Percentiles rank a stretch among this genome's conserved stretches.
These are phyloP conservation scores for Chrysolina americana DNA, from an alignment of 2,888 invertebrate genomes.

Conservation along the genomic window DNA sequence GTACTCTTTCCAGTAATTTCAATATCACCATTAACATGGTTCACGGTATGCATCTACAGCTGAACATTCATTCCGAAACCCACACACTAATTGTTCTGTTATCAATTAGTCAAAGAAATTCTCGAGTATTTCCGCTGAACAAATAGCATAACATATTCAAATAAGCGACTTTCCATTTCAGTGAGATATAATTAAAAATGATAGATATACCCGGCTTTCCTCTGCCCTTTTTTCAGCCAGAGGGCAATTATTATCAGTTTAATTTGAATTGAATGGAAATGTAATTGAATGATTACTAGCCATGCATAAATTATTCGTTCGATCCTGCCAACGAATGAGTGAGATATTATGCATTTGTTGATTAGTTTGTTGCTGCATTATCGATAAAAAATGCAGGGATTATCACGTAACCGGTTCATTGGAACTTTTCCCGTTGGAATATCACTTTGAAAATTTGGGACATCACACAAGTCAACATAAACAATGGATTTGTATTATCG, in stretches of 20 bases:
- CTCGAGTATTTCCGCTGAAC: constrained; percentile 43
- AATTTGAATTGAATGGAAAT: constrained; percentile 36
- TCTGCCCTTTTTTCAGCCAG: constrained; percentile 33
- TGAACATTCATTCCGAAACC: constrained; percentile 5
- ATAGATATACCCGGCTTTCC: constrained; percentile 48
- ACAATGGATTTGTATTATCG: too few relatives aligned
- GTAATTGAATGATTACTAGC: constrained; percentile 33
- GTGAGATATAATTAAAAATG: constrained; percentile 49
- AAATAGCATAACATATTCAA: constrained; percentile 44
- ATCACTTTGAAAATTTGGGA: too few relatives aligned
- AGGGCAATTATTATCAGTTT: constrained; percentile 40
- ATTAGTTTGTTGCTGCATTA: neutral
- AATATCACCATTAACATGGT: neutral
- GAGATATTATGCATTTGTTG: constrained; percentile 20
- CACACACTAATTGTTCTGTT: neutral
- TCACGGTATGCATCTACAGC: neutral
- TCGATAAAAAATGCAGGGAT: too few relatives aligned
- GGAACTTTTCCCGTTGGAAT: too few relatives aligned
- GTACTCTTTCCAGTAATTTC: neutral
- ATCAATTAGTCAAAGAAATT: constrained; percentile 23
- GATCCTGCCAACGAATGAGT: neutral
- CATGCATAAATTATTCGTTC: constrained; percentile 23
- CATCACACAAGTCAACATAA: too few relatives aligned
- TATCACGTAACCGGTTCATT: too few relatives aligned
- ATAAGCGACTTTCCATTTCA: constrained; percentile 51